A percentile compares a stretch with the other conserved stretches of the same genome.
phyloP scores from a whole-genome alignment of 2,113 vertebrate species.

The Periophthalmodon schlosseri region DNA sequence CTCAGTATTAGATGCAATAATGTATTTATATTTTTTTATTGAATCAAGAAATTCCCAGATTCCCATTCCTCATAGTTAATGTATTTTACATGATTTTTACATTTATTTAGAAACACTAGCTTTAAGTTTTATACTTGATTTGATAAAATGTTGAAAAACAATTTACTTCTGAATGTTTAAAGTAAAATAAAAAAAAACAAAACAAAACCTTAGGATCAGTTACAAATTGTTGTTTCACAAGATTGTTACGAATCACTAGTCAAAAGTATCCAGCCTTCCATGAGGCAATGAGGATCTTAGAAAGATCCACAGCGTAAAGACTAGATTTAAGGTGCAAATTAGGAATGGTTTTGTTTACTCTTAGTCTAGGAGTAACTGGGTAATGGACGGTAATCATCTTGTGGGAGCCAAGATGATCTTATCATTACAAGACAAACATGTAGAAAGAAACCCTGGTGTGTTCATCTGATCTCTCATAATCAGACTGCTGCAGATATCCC shows the following conservation, averaged over 20 bases:
- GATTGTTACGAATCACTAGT: not conserved
- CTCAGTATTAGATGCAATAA: not conserved
- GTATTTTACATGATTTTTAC: not conserved
- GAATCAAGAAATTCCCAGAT: not conserved
- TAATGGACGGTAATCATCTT: not conserved
- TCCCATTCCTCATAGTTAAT: not conserved
- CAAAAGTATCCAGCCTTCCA: not conserved
- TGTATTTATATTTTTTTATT: not conserved
- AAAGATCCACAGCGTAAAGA: conserved; percentile 50
- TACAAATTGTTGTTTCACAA: not conserved
- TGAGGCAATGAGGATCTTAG: conserved; percentile 2
- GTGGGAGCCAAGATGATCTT: not conserved
- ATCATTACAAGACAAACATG: not conserved
- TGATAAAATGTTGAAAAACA: not conserved
- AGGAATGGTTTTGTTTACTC: conserved; percentile 14
- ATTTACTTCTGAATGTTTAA: not conserved
- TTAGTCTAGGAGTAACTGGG: not conserved
- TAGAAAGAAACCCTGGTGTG: not conserved
- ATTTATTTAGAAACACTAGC: not conserved
- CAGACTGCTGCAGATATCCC: not conserved
- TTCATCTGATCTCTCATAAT: not conserved
- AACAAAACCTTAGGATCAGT: not conserved
- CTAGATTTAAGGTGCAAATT: conserved; percentile 46
- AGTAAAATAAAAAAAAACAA: too few species aligned
- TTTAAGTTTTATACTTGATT: not conserved